Base-by-base conservation (phyloP, 2,888 invertebrate genomes). In the Hypselothyrea guttata region DNA sequence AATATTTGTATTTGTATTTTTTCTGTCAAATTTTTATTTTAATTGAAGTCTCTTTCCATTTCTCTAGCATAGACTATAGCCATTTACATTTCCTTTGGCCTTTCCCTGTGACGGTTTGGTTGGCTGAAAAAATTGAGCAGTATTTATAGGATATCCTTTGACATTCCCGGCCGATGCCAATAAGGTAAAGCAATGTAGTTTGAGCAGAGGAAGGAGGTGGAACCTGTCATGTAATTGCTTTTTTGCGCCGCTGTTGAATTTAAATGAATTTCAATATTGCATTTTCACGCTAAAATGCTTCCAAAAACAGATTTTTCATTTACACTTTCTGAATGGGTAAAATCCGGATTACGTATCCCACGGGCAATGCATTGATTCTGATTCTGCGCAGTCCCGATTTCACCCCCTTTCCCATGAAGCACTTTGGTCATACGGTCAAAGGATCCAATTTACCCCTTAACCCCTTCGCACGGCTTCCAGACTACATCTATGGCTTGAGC, bases 221-320 rank as follows among this genome's bases (percentile, higher is more conserved):
- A 35, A 48, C 42, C 72, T 75, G 71, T 66, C 73, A 68, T 86
- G 82, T 86, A 86, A 86, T 86, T 86, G 86, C 73, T 86, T 84
- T 22, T 86, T 86, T 69, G 71, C 64, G 65, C 41, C 57, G 31
- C 67, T 82, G 73, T 38, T 71, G 63, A 74, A 78, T 84, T 84
- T 88, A 87, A 88, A 87, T 88, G 86, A 87, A 88, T 88, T 22
- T 84, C 86, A 85, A 87, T 87, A 87, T 88, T 86, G 87, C 84
- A 87, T 86, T 87, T 88, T 88, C 75, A 86, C 88, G 88, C 88
- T 84, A 81, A 88, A 88, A 88, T 88, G 87, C 84, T 75, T 86
- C 82, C 87, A 87, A 88, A 88, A 87, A 87, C 86, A 87, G 86
- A 87, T 87, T 87, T 87, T 87, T 86, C 87, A 87, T 87, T 87